Percentiles rank a stretch among this genome's conserved stretches.
phyloP scores from a whole-genome alignment of 2,888 invertebrate species.

The Mayetiola destructor region DNA sequence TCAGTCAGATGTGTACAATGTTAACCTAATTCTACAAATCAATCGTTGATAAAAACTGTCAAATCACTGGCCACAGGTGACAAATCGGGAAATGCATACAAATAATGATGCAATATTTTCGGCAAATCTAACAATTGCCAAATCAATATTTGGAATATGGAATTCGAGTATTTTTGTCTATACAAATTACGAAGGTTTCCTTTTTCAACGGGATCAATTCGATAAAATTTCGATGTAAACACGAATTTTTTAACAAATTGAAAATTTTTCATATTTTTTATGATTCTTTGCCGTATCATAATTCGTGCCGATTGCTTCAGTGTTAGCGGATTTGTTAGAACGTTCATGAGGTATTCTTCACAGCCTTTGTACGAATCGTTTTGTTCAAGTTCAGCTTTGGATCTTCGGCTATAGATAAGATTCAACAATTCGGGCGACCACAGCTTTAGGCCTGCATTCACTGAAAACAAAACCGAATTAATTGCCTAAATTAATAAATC shows the following conservation, averaged over 20 bases:
- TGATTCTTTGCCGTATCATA: slow-evolving; percentile 25
- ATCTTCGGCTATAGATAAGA: slow-evolving; percentile 3
- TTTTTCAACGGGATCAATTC: background rate
- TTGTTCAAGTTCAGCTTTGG: slow-evolving; percentile 15
- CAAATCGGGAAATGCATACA: slow-evolving; percentile 29
- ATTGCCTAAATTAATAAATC: background rate
- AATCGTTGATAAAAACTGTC: background rate
- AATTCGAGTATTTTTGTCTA: slow-evolving; percentile 17
- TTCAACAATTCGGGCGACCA: slow-evolving; percentile 14
- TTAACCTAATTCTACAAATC: no score
- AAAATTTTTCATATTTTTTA: slow-evolving; percentile 21
- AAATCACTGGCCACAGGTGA: slow-evolving; percentile 17
- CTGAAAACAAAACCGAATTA: slow-evolving; percentile 20
- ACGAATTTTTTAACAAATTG: background rate
- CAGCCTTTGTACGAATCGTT: slow-evolving; percentile 16
- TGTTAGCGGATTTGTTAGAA: slow-evolving; percentile 25
- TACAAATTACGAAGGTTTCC: background rate
- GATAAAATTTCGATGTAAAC: background rate
- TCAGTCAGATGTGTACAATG: no score
- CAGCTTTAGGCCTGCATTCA: slow-evolving; percentile 26
- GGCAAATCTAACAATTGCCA: slow-evolving; percentile 26
- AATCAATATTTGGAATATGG: slow-evolving; percentile 27
- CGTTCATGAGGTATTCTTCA: slow-evolving; percentile 21
- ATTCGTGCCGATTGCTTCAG: slow-evolving; percentile 29
- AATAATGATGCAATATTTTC: slow-evolving; percentile 25